Conservation (phyloP, 2,797 vertebrate genomes). For the Molothrus aeneus region DNA sequence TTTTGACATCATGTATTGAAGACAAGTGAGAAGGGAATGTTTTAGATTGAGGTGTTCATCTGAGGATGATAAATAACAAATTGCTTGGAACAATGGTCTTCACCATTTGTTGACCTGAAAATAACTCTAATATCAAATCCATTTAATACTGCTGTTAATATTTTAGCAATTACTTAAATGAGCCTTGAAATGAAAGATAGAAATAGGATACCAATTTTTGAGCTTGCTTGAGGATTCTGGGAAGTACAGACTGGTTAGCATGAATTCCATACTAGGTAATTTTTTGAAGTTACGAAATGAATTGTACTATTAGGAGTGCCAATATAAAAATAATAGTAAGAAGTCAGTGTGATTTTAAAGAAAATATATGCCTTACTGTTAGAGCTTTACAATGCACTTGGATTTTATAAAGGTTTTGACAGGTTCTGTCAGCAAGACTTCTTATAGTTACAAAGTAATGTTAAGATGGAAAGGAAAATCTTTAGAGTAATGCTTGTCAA, state of each 20-base stretch:
- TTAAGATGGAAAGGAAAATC: not conserved
- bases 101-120: not conserved
- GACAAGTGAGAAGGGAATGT: not conserved
- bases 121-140: not conserved
- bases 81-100: not conserved
- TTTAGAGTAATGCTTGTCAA: not conserved
- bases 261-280: not conserved
- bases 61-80: conserved; percentile 6
- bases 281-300: not conserved
- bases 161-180: conserved; percentile 30
- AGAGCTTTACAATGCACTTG: not conserved
- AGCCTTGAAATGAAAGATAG: conserved; percentile 15
- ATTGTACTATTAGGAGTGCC: not conserved
- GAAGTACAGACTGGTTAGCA: not conserved
- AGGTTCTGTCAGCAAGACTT: conserved; percentile 30
- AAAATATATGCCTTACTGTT: not conserved
- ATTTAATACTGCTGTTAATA: conserved; percentile 16
- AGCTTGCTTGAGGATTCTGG: not conserved
- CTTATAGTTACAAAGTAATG: not conserved
- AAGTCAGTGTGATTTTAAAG: not conserved
- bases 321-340: not conserved
- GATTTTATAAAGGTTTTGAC: conserved; percentile 41
- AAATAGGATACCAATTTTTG: not conserved
- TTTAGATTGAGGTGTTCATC: not conserved
- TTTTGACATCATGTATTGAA: not conserved